These are phyloP conservation scores for Halcyon badia DNA, from an alignment of 2,797 vertebrate genomes.

Conservation along the genomic window DNA sequence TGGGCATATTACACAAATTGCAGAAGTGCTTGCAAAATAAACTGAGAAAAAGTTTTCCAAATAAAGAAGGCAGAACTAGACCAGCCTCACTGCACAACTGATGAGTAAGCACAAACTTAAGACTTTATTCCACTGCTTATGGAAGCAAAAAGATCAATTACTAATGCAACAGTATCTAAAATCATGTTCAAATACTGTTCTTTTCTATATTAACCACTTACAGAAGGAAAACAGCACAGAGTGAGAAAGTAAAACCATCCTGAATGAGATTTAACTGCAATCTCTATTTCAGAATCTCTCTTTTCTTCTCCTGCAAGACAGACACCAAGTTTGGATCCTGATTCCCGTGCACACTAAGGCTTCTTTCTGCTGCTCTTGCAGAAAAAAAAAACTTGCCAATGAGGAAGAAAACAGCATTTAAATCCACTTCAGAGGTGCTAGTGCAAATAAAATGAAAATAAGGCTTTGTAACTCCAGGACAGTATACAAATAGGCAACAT, in stretches of 20 bases:
- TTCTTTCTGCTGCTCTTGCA: not conserved
- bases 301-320: not conserved
- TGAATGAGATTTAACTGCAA: not conserved
- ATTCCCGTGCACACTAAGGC: not conserved
- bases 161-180: not conserved
- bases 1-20: not conserved
- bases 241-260: not conserved
- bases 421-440: not conserved
- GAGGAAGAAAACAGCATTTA: not conserved
- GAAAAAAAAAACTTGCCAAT: not conserved
- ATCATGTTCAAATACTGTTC: not conserved
- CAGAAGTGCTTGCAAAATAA: conserved; percentile 16
- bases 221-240: not conserved
- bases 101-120: not conserved
- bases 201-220: not conserved
- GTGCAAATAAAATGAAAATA: not conserved
- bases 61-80: not conserved
- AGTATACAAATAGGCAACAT: not conserved
- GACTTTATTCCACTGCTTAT: not conserved
- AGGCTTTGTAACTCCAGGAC: not conserved
- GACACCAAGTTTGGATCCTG: not conserved
- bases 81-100: not conserved
- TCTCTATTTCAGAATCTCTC: not conserved
- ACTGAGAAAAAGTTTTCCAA: not conserved
- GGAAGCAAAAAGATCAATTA: not conserved